Conservation (phyloP, 1,140 invertebrate genomes). For the Ridgeia piscesae region DNA sequence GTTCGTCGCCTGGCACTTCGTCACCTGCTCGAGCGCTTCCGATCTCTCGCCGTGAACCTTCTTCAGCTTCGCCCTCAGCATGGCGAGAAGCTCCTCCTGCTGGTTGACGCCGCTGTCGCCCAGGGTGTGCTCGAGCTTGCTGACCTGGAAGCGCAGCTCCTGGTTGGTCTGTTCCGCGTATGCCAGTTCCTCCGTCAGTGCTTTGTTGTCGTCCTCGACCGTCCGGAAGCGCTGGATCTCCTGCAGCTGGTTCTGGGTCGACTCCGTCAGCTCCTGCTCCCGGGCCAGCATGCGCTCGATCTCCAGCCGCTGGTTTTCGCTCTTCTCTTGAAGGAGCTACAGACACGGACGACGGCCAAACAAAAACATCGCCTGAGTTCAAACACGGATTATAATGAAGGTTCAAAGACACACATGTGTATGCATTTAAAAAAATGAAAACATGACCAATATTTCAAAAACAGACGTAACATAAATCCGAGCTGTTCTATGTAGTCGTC, state of each 20-base stretch:
- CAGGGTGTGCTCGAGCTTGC: conserved; percentile 34
- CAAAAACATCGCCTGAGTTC: not conserved
- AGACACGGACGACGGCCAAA: not conserved
- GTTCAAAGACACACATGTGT: not conserved
- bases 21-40: conserved; percentile 23
- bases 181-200: conserved; percentile 31
- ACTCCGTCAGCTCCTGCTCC: conserved; percentile 21
- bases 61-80: conserved; percentile 3
- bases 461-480: not conserved
- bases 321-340: conserved; percentile 29
- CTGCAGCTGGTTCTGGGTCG: conserved; percentile 10
- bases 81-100: conserved; percentile 2
- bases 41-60: conserved; percentile 7
- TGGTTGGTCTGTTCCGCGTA: conserved; percentile 37
- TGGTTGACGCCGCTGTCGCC: conserved; percentile 18
- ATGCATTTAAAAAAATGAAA: not conserved
- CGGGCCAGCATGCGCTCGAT: conserved; percentile 2
- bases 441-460: not conserved
- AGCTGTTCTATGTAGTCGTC: not conserved
- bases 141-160: conserved; percentile 36
- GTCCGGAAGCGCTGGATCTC: not conserved
- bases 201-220: conserved; percentile 23
- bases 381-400: not conserved
- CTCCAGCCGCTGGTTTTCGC: conserved; percentile 11
- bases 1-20: conserved; percentile 16